A percentile compares a stretch with the other conserved stretches of the same genome.
phyloP scores from a whole-genome alignment of 2,888 invertebrate species.

The Epicampocera succincta region DNA sequence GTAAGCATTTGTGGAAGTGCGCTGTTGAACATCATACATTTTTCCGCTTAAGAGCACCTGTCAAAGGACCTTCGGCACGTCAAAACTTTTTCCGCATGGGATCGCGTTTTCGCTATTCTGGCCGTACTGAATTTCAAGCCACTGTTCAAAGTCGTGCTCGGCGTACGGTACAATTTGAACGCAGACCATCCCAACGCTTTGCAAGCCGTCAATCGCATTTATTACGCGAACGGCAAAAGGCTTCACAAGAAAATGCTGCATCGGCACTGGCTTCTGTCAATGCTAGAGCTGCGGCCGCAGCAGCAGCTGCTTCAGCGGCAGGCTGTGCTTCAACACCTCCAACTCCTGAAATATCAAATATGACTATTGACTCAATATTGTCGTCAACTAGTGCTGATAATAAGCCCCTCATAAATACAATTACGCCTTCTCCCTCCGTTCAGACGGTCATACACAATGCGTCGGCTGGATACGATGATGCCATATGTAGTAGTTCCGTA shows the following conservation, averaged over 20 bases:
- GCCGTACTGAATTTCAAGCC: conserved; percentile 98
- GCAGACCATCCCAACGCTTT: conserved; percentile 97
- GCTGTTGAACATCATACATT: conserved; percentile 99
- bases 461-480: conserved; percentile 74
- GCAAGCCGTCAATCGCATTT: conserved; percentile 96
- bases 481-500: conserved; percentile 76
- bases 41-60: conserved; percentile 94
- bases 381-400: conserved; percentile 70
- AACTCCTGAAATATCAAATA: conserved; percentile 70
- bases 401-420: conserved; percentile 71
- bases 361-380: conserved; percentile 75
- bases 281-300: conserved; percentile 78
- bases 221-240: conserved; percentile 87
- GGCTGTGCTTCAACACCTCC: conserved; percentile 39
- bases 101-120: conserved; percentile 94
- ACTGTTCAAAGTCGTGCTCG: conserved; percentile 94
- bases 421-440: conserved; percentile 80
- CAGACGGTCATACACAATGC: conserved; percentile 81
- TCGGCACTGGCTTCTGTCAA: conserved; percentile 77
- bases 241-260: conserved; percentile 78
- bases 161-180: conserved; percentile 96
- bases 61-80: conserved; percentile 92
- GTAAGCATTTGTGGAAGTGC: conserved; percentile 99
- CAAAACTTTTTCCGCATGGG: conserved; percentile 99
- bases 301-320: conserved; percentile 72